phyloP scores from a whole-genome alignment of 2,888 invertebrate genomes.

The Athalia cordata region DNA sequence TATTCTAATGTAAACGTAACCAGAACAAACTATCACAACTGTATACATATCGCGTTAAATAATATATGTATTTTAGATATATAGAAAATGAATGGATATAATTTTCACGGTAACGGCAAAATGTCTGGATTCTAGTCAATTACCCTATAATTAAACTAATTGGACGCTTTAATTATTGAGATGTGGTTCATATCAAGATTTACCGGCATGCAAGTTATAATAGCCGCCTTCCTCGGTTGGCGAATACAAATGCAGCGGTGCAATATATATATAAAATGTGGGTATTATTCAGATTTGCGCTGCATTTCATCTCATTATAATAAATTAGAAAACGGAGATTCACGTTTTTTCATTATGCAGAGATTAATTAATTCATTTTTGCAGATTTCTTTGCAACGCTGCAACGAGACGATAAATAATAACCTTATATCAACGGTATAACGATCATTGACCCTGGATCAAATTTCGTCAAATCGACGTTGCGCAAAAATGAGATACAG shows the following conservation, averaged over 20 bases:
- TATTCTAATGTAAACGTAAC: not conserved
- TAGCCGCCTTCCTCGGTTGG: not conserved
- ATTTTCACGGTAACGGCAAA: not conserved
- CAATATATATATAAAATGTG: not conserved
- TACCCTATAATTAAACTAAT: conserved; percentile 14
- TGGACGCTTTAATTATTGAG: conserved; percentile 1
- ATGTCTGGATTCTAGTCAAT: not conserved
- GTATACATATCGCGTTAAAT: not conserved
- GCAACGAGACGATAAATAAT: no score
- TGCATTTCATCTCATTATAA: not conserved
- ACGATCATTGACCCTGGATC: no score
- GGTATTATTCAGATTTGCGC: not conserved
- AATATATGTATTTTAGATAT: not conserved
- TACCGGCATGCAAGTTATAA: not conserved
- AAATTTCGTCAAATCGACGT: no score
- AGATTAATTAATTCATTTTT: no score
- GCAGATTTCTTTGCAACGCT: no score
- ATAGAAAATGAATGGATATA: conserved; percentile 1
- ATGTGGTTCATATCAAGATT: not conserved
- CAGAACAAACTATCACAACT: not conserved
- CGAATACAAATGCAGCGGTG: conserved; percentile 5
- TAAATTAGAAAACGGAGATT: no score
- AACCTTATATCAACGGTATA: no score
- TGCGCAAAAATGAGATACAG: no score
- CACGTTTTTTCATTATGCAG: no score